These are phyloP conservation scores for Drosophila sucinea DNA, from an alignment of 1,140 invertebrate species.

Conservation along the genomic window DNA sequence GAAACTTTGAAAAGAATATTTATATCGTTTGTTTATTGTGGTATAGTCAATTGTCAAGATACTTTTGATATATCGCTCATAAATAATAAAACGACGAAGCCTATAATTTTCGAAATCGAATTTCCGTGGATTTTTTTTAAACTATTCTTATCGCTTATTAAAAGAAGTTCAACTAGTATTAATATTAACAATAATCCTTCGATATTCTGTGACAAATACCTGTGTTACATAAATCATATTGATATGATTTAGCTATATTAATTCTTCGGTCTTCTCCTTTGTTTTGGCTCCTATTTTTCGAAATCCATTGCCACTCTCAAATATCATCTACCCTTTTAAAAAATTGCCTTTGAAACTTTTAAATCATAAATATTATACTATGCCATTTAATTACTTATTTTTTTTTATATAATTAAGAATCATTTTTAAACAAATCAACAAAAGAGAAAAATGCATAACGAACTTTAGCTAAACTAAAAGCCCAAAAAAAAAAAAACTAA, in stretches of 20 bases:
- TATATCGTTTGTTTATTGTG: too few relatives aligned
- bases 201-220: not conserved
- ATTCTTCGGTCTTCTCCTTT: not conserved
- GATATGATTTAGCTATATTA: not conserved
- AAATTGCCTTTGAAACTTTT: not conserved
- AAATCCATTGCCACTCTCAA: not conserved
- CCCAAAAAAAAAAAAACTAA: constrained; percentile 26
- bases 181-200: too few relatives aligned
- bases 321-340: not conserved
- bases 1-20: too few relatives aligned
- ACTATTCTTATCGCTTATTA: too few relatives aligned
- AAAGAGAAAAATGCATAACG: not conserved
- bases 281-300: not conserved
- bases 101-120: too few relatives aligned
- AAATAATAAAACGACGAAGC: too few relatives aligned
- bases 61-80: too few relatives aligned
- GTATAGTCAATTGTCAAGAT: too few relatives aligned
- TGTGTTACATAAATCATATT: not conserved
- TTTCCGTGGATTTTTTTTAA: too few relatives aligned
- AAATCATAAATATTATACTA: not conserved
- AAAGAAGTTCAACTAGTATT: too few relatives aligned
- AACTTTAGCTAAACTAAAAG: constrained; percentile 2
- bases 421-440: not conserved
- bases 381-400: not conserved
- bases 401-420: constrained; percentile 10